Evolutionary conservation across 2,888 invertebrate genomes (phyloP).

Genomic region (Colostygia pectinataria): DNA sequence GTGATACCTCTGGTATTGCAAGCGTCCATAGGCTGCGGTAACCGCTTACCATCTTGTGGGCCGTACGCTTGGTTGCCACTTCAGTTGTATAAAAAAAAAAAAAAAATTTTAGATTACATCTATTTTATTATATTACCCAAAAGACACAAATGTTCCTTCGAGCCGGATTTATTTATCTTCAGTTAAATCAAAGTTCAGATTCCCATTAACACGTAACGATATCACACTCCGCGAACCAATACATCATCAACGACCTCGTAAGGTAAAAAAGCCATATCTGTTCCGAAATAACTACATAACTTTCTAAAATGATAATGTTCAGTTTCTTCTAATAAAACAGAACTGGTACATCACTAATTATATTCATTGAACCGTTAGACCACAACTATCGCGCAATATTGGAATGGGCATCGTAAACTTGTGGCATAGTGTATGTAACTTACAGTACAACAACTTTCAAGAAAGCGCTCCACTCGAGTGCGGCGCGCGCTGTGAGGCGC

Average conservation of each 20-base stretch:
- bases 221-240: slow-evolving; percentile 14
- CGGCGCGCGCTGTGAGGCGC: too few relatives aligned
- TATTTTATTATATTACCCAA: too few relatives aligned
- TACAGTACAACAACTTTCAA: slow-evolving; percentile 10
- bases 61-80: too few relatives aligned
- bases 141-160: slow-evolving; percentile 8
- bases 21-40: too few relatives aligned
- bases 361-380: slow-evolving; percentile 47
- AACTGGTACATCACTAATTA: slow-evolving; percentile 54
- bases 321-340: slow-evolving; percentile 40
- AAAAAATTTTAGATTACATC: too few relatives aligned
- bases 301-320: slow-evolving; percentile 40
- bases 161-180: background rate
- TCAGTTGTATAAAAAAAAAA: too few relatives aligned
- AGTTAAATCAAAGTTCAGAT: too few relatives aligned
- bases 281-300: slow-evolving; percentile 35
- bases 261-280: slow-evolving; percentile 35
- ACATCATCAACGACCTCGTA: slow-evolving; percentile 28
- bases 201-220: too few relatives aligned
- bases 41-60: too few relatives aligned
- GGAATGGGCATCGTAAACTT: slow-evolving; percentile 36
- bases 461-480: too few relatives aligned
- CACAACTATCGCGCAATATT: slow-evolving; percentile 42
- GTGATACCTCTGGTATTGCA: too few relatives aligned
- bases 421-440: slow-evolving; percentile 3